Base-by-base conservation (phyloP, 2,888 invertebrate genomes). In the Crioceris asparagi region DNA sequence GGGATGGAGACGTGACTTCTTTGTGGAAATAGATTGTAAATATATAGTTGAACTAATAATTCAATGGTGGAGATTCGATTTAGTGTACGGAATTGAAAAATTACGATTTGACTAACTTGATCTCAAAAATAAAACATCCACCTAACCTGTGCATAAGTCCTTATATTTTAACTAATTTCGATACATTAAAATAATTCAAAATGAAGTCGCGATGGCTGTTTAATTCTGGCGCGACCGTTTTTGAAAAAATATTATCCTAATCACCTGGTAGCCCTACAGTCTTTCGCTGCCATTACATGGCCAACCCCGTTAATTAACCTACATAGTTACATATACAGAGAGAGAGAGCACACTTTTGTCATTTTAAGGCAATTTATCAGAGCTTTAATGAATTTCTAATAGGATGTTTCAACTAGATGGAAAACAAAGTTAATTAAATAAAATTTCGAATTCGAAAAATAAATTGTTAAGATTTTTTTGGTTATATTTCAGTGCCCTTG, bases 191-290 rank as follows among this genome's bases (percentile, higher is more conserved):
- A 32, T 33, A 35, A 40, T 12, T 29, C 29, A 33, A 27, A 32
- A 39, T 31, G 17, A 39, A 36, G 21, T 17, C 27, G 15, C 2
- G 11, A 27, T 27, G 27, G 12, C 12, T 26, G 4, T 26, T 26
- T 8, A 26, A 26, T 26, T 25, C 7, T 25, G 26, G n/a, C n/a
- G n/a, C n/a, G n/a, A n/a, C n/a, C n/a, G n/a, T n/a, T n/a, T n/a
- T n/a, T n/a, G n/a, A n/a, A n/a, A n/a, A n/a, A n/a, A n/a, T n/a
- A n/a, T n/a, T n/a, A n/a, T n/a, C n/a, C n/a, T n/a, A 55, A 59
- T 60, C 58, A 61, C 62, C 62, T 62, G 62, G 60, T 62, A 61
- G 58, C 49, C 61, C 61, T 51, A 59, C 61, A 64, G 61, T 62
- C 62, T 64, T 61, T 53, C 49, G 35, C 36, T 10, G 53, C 49